These are phyloP conservation scores for Diglossa cyanea DNA, from an alignment of 2,797 vertebrate species.

Conservation along the genomic window DNA sequence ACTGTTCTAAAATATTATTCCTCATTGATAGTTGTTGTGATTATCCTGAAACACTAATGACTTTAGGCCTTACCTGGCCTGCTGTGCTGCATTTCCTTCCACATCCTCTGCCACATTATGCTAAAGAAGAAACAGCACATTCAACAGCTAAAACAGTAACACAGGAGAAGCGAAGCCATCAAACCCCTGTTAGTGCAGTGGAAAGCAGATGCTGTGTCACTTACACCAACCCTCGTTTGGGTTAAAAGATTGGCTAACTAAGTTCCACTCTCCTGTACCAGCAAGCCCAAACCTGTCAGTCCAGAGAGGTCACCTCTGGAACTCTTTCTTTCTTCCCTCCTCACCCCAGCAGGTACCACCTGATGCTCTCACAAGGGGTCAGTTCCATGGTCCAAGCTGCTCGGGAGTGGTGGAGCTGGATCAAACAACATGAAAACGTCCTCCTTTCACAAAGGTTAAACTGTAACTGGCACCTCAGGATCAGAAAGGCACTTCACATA, in stretches of 20 bases:
- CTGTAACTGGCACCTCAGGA: neutral
- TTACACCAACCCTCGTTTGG: neutral
- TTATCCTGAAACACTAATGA: neutral
- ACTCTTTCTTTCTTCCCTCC: neutral
- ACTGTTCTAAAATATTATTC: neutral
- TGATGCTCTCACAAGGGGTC: neutral
- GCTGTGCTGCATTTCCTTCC: neutral
- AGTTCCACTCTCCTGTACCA: neutral
- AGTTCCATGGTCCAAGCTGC: neutral
- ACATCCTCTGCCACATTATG: neutral
- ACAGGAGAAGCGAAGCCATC: neutral
- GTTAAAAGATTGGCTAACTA: neutral
- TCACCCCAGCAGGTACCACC: neutral
- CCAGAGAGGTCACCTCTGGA: rapidly evolving
- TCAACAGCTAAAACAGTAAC: neutral
- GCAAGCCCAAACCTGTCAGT: neutral
- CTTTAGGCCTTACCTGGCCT: neutral
- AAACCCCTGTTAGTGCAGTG: neutral
- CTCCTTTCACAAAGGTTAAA: neutral
- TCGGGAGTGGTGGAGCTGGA: rapidly evolving
- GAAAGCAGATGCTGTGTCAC: neutral
- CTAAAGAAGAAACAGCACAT: neutral
- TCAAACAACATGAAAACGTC: neutral
- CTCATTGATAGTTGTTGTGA: neutral
- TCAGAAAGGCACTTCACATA: conserved; percentile 51